These are phyloP conservation scores for Drosophila parvula DNA, from an alignment of 1,140 invertebrate species.

Conservation along the genomic window DNA sequence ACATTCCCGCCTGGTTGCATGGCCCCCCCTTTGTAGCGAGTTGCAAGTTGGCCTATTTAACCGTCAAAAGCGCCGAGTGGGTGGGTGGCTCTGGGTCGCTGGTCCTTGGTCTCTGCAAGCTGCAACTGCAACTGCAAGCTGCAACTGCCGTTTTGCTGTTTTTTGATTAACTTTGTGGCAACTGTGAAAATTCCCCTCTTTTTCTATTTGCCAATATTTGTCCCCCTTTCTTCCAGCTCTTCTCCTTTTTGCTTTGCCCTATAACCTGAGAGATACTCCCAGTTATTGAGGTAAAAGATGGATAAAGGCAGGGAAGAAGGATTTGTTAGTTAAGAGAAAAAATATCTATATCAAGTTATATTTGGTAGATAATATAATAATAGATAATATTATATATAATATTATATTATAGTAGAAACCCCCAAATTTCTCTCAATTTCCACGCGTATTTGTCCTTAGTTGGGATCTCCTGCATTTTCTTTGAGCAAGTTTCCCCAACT, in stretches of 20 bases:
- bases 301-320: no score
- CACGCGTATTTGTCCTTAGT: slow-evolving; percentile 13
- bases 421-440: neutral
- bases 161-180: slow-evolving; percentile 71
- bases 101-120: slow-evolving; percentile 12
- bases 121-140: slow-evolving; percentile 27
- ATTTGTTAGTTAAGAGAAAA: neutral
- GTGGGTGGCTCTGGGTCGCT: slow-evolving; percentile 35
- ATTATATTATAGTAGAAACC: neutral
- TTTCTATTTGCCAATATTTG: slow-evolving; percentile 10
- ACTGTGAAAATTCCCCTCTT: slow-evolving; percentile 34
- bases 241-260: neutral
- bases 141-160: slow-evolving; percentile 46
- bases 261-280: slow-evolving; percentile 2
- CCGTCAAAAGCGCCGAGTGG: slow-evolving; percentile 25
- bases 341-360: neutral
- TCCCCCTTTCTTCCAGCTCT: neutral
- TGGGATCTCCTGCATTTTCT: slow-evolving; percentile 6
- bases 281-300: slow-evolving; percentile 20
- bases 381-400: neutral
- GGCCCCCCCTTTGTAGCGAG: neutral
- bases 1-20: slow-evolving; percentile 7
- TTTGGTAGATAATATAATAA: neutral
- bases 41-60: slow-evolving; percentile 58
- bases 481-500: slow-evolving; percentile 12